These are phyloP conservation scores for Carollia perspicillata DNA, from an alignment of 2,113 vertebrate genomes.

Conservation along the genomic window DNA sequence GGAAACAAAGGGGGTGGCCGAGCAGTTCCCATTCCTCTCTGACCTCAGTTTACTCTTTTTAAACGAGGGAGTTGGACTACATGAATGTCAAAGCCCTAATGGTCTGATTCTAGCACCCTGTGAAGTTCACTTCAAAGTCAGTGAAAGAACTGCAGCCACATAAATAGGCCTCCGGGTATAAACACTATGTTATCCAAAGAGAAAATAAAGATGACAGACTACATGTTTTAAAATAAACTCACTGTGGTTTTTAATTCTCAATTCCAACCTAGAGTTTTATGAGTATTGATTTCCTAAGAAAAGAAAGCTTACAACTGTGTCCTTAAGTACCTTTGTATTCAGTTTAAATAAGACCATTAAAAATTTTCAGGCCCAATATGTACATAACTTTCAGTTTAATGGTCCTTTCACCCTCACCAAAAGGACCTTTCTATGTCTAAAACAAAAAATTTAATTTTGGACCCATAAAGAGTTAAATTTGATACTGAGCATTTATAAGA, in stretches of 20 bases:
- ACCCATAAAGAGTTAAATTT: slow-evolving; percentile 4
- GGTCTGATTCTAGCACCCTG: slow-evolving; percentile 44
- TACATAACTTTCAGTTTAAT: neutral
- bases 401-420: neutral
- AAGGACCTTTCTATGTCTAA: neutral
- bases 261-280: slow-evolving; percentile 64
- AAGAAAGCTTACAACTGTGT: slow-evolving; percentile 47
- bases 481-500: slow-evolving; percentile 1
- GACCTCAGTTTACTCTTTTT: slow-evolving; percentile 34
- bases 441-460: neutral
- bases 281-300: slow-evolving; percentile 73
- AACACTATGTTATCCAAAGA: slow-evolving; percentile 57
- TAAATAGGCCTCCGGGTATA: slow-evolving; percentile 60
- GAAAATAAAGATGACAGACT: slow-evolving; percentile 66
- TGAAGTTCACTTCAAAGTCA: slow-evolving; percentile 68
- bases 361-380: neutral
- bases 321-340: slow-evolving; percentile 48
- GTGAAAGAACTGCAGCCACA: neutral
- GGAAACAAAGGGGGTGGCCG: neutral
- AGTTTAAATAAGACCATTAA: slow-evolving; percentile 56
- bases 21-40: neutral
- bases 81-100: neutral
- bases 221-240: slow-evolving; percentile 70
- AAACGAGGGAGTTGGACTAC: neutral
- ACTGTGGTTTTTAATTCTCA: slow-evolving; percentile 70